phyloP scores from a whole-genome alignment of 2,113 vertebrate genomes.

The Petroica traversi region DNA sequence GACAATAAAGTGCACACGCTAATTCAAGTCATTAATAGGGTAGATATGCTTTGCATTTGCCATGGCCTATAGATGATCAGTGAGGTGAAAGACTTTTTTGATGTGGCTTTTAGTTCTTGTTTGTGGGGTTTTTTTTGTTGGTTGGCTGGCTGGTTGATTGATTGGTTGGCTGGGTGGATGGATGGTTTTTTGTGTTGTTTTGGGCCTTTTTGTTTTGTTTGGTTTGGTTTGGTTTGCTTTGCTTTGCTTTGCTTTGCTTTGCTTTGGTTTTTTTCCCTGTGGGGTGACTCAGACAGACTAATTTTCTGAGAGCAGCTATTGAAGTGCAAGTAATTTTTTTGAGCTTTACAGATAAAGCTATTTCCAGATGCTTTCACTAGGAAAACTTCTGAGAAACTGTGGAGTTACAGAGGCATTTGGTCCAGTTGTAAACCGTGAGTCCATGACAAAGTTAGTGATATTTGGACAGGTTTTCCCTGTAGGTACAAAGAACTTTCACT shows the following conservation, averaged over 20 bases:
- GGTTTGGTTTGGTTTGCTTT: not conserved
- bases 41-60: not conserved
- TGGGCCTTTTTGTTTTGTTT: not conserved
- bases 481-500: not conserved
- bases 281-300: not conserved
- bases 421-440: not conserved
- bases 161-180: not conserved
- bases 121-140: not conserved
- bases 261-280: not conserved
- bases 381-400: not conserved
- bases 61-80: not conserved
- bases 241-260: not conserved
- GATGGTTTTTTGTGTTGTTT: not conserved
- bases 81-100: not conserved
- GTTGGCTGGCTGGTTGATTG: not conserved
- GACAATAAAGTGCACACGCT: accelerated
- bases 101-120: not conserved
- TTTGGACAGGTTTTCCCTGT: not conserved
- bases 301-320: not conserved
- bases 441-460: not conserved
- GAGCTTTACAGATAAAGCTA: not conserved
- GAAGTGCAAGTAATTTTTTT: not conserved
- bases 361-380: not conserved
- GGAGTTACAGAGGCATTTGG: too few relatives aligned
- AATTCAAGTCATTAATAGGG: not conserved